Percentiles rank a stretch among this genome's conserved stretches.
These are phyloP conservation scores for Egretta garzetta DNA, from an alignment of 2,113 vertebrate genomes.

Conservation along the genomic window DNA sequence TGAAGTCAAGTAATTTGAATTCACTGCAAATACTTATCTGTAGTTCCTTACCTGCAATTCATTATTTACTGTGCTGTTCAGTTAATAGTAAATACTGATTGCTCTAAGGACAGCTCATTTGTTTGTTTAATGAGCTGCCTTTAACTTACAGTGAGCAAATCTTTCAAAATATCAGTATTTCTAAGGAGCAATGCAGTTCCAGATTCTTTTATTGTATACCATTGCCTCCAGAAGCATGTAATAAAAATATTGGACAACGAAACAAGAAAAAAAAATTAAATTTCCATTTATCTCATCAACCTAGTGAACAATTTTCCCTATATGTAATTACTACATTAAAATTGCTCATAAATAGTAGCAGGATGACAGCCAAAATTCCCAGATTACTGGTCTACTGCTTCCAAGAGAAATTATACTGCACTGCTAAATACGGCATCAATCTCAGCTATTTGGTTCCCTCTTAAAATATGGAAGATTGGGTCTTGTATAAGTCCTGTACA, in stretches of 20 bases:
- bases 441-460: background rate
- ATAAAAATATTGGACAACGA: constrained; percentile 4
- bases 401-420: constrained; percentile 21
- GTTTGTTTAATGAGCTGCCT: constrained; percentile 64
- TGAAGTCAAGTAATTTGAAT: constrained; percentile 24
- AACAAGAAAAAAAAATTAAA: background rate
- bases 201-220: background rate
- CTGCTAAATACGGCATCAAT: background rate
- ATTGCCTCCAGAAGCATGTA: background rate
- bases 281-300: constrained; percentile 42
- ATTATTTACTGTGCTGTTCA: constrained; percentile 50
- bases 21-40: constrained; percentile 45
- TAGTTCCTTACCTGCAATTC: constrained; percentile 40
- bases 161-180: constrained; percentile 46
- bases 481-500: background rate
- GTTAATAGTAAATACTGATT: constrained; percentile 67
- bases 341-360: constrained; percentile 35
- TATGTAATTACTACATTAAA: constrained; percentile 38
- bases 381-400: constrained; percentile 34
- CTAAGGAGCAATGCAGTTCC: background rate
- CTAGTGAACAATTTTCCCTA: background rate
- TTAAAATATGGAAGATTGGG: background rate
- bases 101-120: constrained; percentile 51
- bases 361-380: constrained; percentile 51
- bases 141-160: constrained; percentile 39